These are phyloP conservation scores for Dromas ardeola DNA, from an alignment of 2,113 vertebrate species.

Conservation along the genomic window DNA sequence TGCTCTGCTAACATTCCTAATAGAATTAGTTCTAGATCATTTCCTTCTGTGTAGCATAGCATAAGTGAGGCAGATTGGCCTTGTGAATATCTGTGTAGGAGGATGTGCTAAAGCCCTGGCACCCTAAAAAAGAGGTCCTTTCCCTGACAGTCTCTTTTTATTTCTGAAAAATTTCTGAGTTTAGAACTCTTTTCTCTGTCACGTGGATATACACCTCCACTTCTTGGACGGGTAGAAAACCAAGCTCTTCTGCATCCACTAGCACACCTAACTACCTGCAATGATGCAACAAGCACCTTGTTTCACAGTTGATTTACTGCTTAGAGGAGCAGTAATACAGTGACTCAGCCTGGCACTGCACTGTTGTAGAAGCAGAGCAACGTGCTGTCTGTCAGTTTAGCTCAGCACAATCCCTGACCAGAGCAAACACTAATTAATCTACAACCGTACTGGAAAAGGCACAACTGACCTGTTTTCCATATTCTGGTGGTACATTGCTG, in stretches of 20 bases:
- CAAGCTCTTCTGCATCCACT: neutral
- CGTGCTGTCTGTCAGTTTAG: accelerated
- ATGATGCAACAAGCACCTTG: neutral
- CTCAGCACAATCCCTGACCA: neutral
- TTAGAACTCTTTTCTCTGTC: neutral
- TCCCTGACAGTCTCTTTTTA: neutral
- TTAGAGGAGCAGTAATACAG: neutral
- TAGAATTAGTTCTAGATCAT: neutral
- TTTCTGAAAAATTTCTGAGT: neutral
- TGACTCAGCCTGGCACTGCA: neutral
- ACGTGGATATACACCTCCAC: neutral
- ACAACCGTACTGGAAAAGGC: neutral
- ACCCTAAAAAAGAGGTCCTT: neutral
- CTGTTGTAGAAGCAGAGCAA: neutral
- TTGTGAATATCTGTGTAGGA: neutral
- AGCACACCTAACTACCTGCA: neutral
- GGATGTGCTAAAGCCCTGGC: neutral
- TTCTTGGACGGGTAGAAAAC: neutral
- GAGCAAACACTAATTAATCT: neutral
- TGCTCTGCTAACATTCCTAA: neutral
- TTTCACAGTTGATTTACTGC: neutral
- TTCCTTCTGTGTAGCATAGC: neutral
- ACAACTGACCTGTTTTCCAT: neutral
- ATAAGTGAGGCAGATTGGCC: neutral
- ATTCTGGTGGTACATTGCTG: neutral